Evolutionary conservation across 2,797 vertebrate species (phyloP), one percentile per base, ranked within the genome.

Genomic region (Hippopotamyrus pictus): DNA sequence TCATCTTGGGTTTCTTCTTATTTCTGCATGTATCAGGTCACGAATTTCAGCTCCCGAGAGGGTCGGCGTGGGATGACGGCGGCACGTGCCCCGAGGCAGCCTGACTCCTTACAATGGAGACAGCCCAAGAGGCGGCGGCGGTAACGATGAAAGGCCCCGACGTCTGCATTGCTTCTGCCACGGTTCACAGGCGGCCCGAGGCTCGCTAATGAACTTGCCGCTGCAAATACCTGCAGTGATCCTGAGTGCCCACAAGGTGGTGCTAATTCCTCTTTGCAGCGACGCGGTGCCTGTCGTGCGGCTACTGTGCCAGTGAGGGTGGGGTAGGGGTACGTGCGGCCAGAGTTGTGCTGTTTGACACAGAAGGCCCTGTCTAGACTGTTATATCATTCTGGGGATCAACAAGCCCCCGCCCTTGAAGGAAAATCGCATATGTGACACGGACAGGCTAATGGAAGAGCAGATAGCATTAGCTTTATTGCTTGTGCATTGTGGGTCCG

Each of bases 291-390:
- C 14, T 83, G 19, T 19, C 19, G n/a, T 3, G 5, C 2, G 14
- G 48, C 25, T 37, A 85, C 9, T 79, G 22, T 19, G n/a, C 12
- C 19, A 12, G 33, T 87, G 62, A 69, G 83, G n/a, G 44, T 19
- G 29, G 5, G 11, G 19, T n/a, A 59, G 17, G 53, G 53, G 53
- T 54, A 54, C 4, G 53, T 54, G 14, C 17, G 17, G 53, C 17
- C 53, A n/a, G 29, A 19, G 14, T 69, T 69, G 11, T 88, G 89
- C 73, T 62, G 37, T 17, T 48, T 48, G 54, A 69, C 54, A n/a
- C 48, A 73, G 87, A 88, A 85, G 46, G 54, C 79, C 87, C 54
- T 33, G 54, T 86, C 79, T 73, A 90, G 87, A 86, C 54, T 12
- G 5, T 57, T 57, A 86, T 86, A 86, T 86, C 33, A 86, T 86